Evolutionary conservation across 2,888 invertebrate species (phyloP), one percentile per base, ranked within the genome.

Genomic region (Drosophila austrosaltans): DNA sequence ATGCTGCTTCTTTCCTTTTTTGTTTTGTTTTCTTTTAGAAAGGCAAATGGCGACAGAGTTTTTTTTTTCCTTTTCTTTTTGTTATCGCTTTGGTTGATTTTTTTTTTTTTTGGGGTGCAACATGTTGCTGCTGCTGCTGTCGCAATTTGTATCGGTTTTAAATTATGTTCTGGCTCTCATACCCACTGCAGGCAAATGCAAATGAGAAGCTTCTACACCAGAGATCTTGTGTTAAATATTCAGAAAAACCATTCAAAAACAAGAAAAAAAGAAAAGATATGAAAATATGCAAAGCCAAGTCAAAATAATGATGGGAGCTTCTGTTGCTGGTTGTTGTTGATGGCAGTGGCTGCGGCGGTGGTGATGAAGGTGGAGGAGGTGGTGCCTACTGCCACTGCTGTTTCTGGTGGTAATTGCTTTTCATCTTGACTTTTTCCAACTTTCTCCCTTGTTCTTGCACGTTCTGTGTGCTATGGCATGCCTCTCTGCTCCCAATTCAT

Each of bases 361-460:
- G 10, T 12, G 6, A 16, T 16, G 16, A 16, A 16, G 44, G 20
- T 8, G 3, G 44, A 22, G 44, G 44, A 22, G 22, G 48, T 25
- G 22, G 22, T 48, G 48, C 48, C 42, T 42, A 16, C 16, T 36
- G 36, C 8, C 8, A 8, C 1, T 36, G 36, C 48, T 48, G 48
- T 10, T 48, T 22, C 48, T 75, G 42, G 69, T 72, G 59, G 69
- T 62, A 72, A 75, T 72, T 72, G 57, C 72, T 58, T 75, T 60
- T 69, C 59, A 8, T 53, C 40, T 56, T 63, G 54, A 56, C 57
- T 42, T 54, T 56, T 67, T 53, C 68, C 48, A 87, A 87, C 82
- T 83, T 83, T 83, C 82, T 85, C 89, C 71, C 62, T 77, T 79
- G 72, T 87, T 89, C 85, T 82, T 66, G 72, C 79, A 82, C 63